Base-by-base conservation (phyloP, 2,888 invertebrate genomes). In the Leptodirus hochenwartii region DNA sequence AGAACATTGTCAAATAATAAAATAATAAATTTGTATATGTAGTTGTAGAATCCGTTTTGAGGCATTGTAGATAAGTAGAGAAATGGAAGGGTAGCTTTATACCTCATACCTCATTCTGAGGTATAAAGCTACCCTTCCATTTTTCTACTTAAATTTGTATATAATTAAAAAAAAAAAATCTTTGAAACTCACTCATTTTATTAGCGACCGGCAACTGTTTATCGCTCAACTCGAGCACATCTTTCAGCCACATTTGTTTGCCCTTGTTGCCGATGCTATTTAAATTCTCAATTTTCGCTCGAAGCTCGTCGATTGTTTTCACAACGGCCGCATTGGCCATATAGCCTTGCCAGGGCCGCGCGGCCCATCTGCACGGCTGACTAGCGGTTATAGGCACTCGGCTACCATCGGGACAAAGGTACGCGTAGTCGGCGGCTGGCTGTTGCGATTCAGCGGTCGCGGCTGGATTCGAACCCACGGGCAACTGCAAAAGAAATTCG, bases 281-380 rank as follows among this genome's bases (percentile, higher is more conserved):
- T 12, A 67, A 41, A 40, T 66, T 64, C 47, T 59, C 63, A 5
- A 67, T 56, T 51, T 66, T 67, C 34, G 58, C 59, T 17, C 62
- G 58, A 27, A 67, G 42, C 4, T 66, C 64, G 5, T 61, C 51
- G 6, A 66, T 45, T 10, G 59, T 56, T 15, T 64, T 63, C 3
- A 63, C 49, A 1, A 67, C 58, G 33, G 68, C 70, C 8, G 66
- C 66, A 45, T 78, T 78, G 4, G 70, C 70, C 47, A 79, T 58
- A 41, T 76, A 64, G 8, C 78, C 78, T 46, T 72, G 79, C 79
- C 84, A 84, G n/a, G 84, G 84, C 34, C 82, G 62, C 1, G 78
- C 77, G 0, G 82, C 82, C 84, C 84, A 85, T 1, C 73, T 67
- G 46, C 84, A 85, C 2, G 70, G 62, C n/a, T n/a, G n/a, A 9